These are phyloP conservation scores for Gadopsis bispinosus DNA, from an alignment of 2,797 vertebrate species.

Conservation along the genomic window DNA sequence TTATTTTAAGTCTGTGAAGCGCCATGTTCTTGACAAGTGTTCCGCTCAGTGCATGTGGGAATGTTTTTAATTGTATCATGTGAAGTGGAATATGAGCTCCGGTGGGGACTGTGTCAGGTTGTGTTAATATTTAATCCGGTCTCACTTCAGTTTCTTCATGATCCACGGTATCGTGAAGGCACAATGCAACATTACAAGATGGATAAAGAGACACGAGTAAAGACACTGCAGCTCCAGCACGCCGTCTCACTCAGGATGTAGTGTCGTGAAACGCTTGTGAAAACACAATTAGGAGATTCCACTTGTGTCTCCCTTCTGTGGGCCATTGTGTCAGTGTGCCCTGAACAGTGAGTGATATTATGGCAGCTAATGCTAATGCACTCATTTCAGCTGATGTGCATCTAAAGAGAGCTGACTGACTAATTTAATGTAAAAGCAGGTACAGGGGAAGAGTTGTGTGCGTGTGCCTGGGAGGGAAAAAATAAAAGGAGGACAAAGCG, in stretches of 20 bases:
- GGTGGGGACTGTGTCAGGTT: constrained; percentile 85
- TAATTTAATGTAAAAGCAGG: constrained; percentile 62
- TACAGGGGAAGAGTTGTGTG: constrained; percentile 37
- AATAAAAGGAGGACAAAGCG: constrained; percentile 11
- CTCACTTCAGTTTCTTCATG: constrained; percentile 79
- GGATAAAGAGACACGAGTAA: constrained; percentile 58
- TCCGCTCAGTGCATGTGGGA: constrained; percentile 89
- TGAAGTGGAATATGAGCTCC: constrained; percentile 80
- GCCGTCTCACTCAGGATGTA: constrained; percentile 36
- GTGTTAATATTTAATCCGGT: constrained; percentile 92
- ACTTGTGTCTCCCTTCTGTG: constrained; percentile 28
- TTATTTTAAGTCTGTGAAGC: constrained; percentile 98
- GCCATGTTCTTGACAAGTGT: constrained; percentile 93
- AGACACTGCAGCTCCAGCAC: constrained; percentile 50
- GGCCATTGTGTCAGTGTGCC: constrained; percentile 21
- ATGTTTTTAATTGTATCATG: constrained; percentile 95
- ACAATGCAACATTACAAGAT: constrained; percentile 56
- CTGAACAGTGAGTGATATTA: constrained; percentile 50
- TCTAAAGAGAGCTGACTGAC: constrained; percentile 70
- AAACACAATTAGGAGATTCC: constrained; percentile 49
- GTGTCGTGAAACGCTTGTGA: constrained; percentile 45
- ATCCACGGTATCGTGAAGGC: constrained; percentile 68
- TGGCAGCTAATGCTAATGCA: constrained; percentile 66
- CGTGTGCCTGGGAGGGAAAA: not conserved
- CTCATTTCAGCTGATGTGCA: constrained; percentile 70